phyloP scores from a whole-genome alignment of 2,797 vertebrate genomes.

The Alfaro cultratus region DNA sequence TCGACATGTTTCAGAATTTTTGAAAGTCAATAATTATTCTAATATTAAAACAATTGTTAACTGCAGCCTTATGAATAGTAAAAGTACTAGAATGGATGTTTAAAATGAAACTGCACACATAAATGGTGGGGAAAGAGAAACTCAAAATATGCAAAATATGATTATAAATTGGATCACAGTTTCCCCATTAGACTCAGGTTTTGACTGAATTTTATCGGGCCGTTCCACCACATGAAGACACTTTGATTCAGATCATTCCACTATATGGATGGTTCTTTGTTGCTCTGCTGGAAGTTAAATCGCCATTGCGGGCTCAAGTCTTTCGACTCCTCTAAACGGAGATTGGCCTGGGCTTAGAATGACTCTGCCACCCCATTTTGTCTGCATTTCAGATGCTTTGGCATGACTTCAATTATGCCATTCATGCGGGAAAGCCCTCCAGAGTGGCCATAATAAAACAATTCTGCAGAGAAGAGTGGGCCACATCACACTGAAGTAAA shows the following conservation, averaged over 20 bases:
- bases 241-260: neutral
- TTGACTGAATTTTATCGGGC: neutral
- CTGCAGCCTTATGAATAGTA: neutral
- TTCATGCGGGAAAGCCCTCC: neutral
- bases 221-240: neutral
- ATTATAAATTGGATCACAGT: neutral
- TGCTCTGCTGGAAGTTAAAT: neutral
- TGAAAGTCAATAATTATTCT: neutral
- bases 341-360: neutral
- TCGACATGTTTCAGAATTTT: neutral
- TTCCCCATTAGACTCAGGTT: neutral
- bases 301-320: neutral
- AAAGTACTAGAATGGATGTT: neutral
- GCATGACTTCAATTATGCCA: neutral
- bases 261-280: neutral
- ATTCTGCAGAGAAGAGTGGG: neutral
- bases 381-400: neutral
- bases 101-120: neutral
- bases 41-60: slow-evolving; percentile 16
- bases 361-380: neutral
- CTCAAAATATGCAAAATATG: neutral
- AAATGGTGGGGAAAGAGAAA: neutral
- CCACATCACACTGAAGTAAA: neutral
- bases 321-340: neutral
- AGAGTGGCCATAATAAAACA: neutral